Evolutionary conservation across 1,140 invertebrate species (phyloP).

Genomic region (Drosophila ironensis): DNA sequence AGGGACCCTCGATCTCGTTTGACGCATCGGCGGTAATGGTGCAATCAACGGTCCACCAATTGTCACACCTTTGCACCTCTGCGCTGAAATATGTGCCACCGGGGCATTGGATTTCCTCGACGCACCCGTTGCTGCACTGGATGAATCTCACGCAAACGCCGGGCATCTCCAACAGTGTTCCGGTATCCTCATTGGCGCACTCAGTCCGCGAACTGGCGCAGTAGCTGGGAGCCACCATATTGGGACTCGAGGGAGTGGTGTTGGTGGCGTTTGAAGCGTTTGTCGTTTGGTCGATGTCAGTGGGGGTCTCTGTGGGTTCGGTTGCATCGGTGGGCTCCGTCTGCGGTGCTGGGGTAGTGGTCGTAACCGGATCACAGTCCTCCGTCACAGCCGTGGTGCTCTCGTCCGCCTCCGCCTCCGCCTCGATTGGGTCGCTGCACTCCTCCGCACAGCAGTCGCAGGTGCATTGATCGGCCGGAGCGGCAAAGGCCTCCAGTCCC

Average conservation of each 20-base stretch:
- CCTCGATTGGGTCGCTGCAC: constrained; percentile 14
- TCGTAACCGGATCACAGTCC: constrained; percentile 2
- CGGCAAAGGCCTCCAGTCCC: constrained; percentile 27
- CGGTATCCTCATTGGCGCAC: constrained; percentile 12
- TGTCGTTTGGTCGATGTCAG: not conserved
- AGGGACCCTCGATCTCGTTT: constrained; percentile 43
- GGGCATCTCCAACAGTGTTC: constrained; percentile 1
- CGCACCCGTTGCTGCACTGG: constrained; percentile 49
- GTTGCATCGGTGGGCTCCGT: not conserved
- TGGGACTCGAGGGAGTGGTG: constrained; percentile 6
- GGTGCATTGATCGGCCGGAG: constrained; percentile 23
- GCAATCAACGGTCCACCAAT: constrained; percentile 40
- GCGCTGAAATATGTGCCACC: constrained; percentile 42
- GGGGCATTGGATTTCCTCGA: constrained; percentile 41
- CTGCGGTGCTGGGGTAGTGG: not conserved
- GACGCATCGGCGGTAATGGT: not conserved
- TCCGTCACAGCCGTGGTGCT: constrained; percentile 10
- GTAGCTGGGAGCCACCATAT: constrained; percentile 11
- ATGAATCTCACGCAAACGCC: constrained; percentile 43
- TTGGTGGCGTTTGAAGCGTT: constrained; percentile 3
- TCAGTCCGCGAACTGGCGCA: constrained; percentile 22
- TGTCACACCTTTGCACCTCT: constrained; percentile 7
- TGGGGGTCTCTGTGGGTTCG: not conserved
- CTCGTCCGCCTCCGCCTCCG: not conserved
- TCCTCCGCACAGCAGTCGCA: constrained; percentile 57